Evolutionary conservation across 2,113 vertebrate genomes (phyloP).

Genomic region (Oncorhynchus masou): DNA sequence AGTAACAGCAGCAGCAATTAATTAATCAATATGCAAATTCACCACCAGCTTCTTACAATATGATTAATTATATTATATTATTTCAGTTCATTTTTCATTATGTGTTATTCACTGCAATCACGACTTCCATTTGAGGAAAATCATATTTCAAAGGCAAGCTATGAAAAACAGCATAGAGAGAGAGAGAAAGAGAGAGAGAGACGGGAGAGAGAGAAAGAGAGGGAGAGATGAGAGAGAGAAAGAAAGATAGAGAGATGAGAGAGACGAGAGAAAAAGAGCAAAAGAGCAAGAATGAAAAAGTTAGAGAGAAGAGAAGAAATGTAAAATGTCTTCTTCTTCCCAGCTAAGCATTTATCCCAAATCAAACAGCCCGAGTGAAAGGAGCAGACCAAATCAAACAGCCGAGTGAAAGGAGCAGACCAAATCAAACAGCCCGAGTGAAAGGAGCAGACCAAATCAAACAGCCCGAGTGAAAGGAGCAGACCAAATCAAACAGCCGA

Average conservation of each 20-base stretch:
- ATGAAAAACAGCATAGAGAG: background rate
- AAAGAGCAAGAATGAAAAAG: too few relatives aligned
- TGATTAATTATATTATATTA: constrained; percentile 60
- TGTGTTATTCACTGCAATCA: too few relatives aligned
- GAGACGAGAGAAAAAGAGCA: background rate
- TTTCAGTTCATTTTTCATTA: background rate
- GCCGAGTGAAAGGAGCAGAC: too few relatives aligned
- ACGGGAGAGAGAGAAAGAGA: background rate
- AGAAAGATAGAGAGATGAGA: background rate
- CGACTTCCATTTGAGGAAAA: constrained; percentile 1
- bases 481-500: background rate
- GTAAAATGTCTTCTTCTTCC: constrained; percentile 42
- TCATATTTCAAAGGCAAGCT: background rate
- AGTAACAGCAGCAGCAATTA: constrained; percentile 45
- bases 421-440: background rate
- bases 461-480: too few relatives aligned
- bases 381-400: constrained; percentile 52
- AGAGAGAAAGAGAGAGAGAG: background rate
- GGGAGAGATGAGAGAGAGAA: background rate
- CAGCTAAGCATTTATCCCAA: constrained; percentile 55
- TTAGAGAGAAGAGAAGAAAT: constrained; percentile 15
- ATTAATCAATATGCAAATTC: constrained; percentile 69
- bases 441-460: too few relatives aligned
- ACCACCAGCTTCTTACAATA: constrained; percentile 64
- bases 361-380: constrained; percentile 60